phyloP scores from a whole-genome alignment of 2,888 invertebrate genomes.

The Scaptodrosophila latifasciaeformis region DNA sequence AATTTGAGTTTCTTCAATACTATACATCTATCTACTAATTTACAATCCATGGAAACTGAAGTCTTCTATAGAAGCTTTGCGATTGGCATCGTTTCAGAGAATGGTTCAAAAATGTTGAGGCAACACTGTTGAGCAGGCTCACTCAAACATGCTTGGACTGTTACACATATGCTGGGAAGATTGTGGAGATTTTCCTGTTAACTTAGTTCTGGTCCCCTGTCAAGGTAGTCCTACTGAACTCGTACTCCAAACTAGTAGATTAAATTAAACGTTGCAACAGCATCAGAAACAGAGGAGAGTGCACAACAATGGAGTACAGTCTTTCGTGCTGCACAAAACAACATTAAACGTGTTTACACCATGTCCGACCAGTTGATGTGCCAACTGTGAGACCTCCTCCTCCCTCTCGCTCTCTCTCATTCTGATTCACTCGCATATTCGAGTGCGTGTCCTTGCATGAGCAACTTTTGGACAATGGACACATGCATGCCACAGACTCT shows the following conservation, averaged over 20 bases:
- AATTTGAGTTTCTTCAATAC: not conserved
- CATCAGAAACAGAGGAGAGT: constrained; percentile 20
- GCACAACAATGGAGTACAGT: constrained; percentile 20
- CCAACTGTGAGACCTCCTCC: no score
- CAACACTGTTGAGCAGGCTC: no score
- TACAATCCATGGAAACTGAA: no score
- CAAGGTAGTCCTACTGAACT: constrained; percentile 57
- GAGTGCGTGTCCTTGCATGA: constrained; percentile 32
- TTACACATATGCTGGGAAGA: no score
- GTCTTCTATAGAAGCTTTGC: no score
- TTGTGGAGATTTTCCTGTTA: not conserved
- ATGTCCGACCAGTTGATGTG: constrained; percentile 65
- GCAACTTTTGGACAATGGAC: constrained; percentile 56
- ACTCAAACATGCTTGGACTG: no score
- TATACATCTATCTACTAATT: not conserved
- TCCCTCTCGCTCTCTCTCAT: no score
- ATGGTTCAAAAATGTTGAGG: no score
- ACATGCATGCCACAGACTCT: constrained; percentile 55
- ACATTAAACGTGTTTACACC: constrained; percentile 68
- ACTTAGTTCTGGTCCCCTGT: constrained; percentile 24
- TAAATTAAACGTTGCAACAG: constrained; percentile 61
- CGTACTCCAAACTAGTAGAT: constrained; percentile 56
- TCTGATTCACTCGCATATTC: not conserved
- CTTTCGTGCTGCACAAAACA: constrained; percentile 35
- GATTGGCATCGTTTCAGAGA: no score